phyloP scores from a whole-genome alignment of 2,113 vertebrate genomes.

The Eublepharis macularius region DNA sequence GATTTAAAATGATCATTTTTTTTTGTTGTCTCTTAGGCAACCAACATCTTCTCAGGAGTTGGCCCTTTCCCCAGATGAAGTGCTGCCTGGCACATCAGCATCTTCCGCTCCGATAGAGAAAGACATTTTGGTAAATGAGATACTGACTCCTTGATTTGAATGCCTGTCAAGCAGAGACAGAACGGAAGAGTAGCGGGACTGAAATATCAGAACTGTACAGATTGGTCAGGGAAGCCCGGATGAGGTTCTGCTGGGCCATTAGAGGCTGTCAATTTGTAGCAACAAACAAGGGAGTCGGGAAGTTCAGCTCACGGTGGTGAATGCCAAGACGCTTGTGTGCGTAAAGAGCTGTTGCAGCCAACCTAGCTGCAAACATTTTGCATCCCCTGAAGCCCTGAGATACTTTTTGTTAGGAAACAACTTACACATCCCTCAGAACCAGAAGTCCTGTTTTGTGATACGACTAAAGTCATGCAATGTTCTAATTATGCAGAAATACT shows the following conservation, averaged over 20 bases:
- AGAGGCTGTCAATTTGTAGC: neutral
- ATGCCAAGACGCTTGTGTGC: too few species aligned
- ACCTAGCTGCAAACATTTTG: neutral
- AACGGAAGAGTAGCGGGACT: neutral
- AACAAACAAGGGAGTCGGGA: neutral
- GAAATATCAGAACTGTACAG: neutral
- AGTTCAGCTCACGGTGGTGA: too few species aligned
- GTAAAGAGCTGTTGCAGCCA: neutral
- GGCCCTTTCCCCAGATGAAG: slow-evolving; percentile 42
- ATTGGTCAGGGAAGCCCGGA: neutral
- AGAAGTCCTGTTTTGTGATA: neutral
- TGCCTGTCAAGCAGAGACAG: neutral
- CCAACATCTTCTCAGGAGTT: slow-evolving; percentile 58
- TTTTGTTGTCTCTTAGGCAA: slow-evolving; percentile 65
- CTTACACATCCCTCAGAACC: neutral
- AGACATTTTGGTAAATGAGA: slow-evolving; percentile 72
- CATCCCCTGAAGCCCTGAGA: neutral
- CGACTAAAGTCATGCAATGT: neutral
- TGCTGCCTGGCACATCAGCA: slow-evolving; percentile 19
- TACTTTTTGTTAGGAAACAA: neutral
- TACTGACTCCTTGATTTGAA: neutral
- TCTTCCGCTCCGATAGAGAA: slow-evolving; percentile 64
- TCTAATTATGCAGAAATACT: slow-evolving; percentile 75
- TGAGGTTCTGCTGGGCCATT: neutral
- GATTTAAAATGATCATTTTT: neutral